Percentiles rank a stretch among this genome's conserved stretches.
Conservation (phyloP, 2,797 vertebrate genomes). For the Odontamblyopus rebecca region DNA sequence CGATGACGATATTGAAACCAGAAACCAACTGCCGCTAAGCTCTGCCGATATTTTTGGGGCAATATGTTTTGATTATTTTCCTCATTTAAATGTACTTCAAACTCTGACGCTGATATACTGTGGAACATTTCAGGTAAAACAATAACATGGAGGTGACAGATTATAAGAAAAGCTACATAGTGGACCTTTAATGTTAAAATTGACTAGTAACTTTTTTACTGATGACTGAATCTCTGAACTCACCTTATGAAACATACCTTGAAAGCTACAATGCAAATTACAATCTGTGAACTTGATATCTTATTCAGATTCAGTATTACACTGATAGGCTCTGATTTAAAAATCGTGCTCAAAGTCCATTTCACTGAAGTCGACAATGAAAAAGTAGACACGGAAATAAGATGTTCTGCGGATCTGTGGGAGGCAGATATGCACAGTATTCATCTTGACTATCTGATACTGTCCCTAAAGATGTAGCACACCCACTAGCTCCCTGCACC, state of each 20-base stretch:
- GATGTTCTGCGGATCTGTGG: neutral
- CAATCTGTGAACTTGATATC: neutral
- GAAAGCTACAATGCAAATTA: neutral
- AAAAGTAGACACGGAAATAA: neutral
- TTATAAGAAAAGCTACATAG: no score
- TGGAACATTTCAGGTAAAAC: no score
- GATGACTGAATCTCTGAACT: no score
- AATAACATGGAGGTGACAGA: no score
- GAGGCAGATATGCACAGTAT: slow-evolving; percentile 25
- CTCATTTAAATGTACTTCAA: no score
- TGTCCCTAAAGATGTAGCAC: slow-evolving; percentile 34
- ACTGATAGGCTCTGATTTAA: neutral
- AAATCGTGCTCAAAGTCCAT: neutral
- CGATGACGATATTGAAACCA: no score
- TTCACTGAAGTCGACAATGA: slow-evolving; percentile 1
- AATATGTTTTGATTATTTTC: no score
- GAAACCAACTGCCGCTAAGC: no score
- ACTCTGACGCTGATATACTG: no score
- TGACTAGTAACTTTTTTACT: no score
- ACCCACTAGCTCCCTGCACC: slow-evolving; percentile 15
- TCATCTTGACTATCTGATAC: slow-evolving; percentile 31
- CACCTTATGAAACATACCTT: neutral
- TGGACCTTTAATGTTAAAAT: no score
- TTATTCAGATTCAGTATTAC: neutral
- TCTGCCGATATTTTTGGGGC: no score